Evolutionary conservation across 2,888 invertebrate species (phyloP), one percentile per base, ranked within the genome.

Genomic region (Stenodera caucasica): DNA sequence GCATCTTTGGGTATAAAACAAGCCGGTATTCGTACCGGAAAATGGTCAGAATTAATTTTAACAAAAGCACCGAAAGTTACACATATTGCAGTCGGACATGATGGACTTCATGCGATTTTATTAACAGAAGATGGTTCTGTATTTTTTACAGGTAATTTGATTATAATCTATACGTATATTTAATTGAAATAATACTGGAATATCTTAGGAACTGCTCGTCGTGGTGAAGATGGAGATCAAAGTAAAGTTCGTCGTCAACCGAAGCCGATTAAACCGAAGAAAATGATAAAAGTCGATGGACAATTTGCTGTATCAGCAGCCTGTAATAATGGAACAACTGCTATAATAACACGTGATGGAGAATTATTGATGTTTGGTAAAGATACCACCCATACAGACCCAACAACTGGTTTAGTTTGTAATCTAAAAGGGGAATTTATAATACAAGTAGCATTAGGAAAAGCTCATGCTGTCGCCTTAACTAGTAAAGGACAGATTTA

Each of bases 301-400:
- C 91, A 94, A 74, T 85, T 87, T 71, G 86, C 97, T 29, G 85
- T 91, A 0, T 88, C 88, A 71, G 92, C 91, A 0, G 95, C 96
- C 0, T 96, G 96, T 76, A 98, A 97, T 80, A 94, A 95, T 80
- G 97, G 96, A 5, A 94, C 96, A 2, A 94, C 96, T 9, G 97
- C 96, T 3, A 85, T 98, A 63, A 91, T 98, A 0, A 94, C 95
- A 1, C 88, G 91, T 73, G 91, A 92, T 57, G 98, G 98, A 0
- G 90, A 92, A 72, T 82, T 98, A 37, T 87, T 93, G 58, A 92
- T 98, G 90, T 97, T 93, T 79, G 97, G 98, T 49, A 97, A 97
- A 78, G 97, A 98, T 80, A 92, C 90, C 11, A 87, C 90, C 6
- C 91, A 94, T 76, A 90, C 91, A 70, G 94, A 95, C 81, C 82